Evolutionary conservation across 2,113 vertebrate species (phyloP).

Genomic region (Ciconia boyciana): DNA sequence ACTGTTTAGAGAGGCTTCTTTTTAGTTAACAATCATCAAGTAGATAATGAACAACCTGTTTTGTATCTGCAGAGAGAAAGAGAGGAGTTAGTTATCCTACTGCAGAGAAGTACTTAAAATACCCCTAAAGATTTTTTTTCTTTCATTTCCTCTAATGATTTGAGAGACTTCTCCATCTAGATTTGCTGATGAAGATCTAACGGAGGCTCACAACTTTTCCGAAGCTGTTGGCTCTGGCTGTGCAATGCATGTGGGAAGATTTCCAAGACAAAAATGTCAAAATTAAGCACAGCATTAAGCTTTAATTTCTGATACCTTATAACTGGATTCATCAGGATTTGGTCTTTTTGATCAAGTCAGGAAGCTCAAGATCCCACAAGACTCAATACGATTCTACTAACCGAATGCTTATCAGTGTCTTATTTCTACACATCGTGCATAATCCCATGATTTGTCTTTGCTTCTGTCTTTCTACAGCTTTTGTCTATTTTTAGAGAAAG

Average conservation of each 20-base stretch:
- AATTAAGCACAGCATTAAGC: conserved; percentile 16
- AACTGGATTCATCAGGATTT: conserved; percentile 43
- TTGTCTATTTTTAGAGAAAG: not conserved
- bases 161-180: not conserved
- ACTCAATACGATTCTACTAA: not conserved
- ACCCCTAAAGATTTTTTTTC: not conserved
- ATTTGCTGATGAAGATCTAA: not conserved
- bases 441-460: not conserved
- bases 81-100: not conserved
- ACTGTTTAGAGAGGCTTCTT: too few species aligned
- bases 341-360: conserved; percentile 12
- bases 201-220: not conserved
- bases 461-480: not conserved
- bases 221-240: not conserved
- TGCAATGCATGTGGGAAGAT: not conserved
- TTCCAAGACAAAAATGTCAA: conserved; percentile 11
- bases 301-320: conserved; percentile 41
- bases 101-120: not conserved
- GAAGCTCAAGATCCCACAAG: not conserved
- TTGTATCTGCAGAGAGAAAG: not conserved
- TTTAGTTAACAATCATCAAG: not conserved
- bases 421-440: not conserved
- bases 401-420: not conserved
- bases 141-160: not conserved
- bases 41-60: not conserved